Base-by-base conservation (phyloP, 2,797 vertebrate species). In the Ciconia nigra region DNA sequence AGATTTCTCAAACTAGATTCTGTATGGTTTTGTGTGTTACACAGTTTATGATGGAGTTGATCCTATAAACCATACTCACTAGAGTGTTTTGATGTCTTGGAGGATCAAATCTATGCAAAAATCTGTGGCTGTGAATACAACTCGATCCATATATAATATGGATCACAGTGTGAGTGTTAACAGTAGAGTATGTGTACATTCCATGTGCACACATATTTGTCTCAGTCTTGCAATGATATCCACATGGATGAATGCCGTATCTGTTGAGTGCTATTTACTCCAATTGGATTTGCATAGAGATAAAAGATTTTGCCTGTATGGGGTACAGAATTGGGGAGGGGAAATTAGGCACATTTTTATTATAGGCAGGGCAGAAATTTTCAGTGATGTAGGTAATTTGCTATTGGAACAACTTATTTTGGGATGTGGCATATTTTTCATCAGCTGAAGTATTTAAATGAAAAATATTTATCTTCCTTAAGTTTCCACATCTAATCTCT, bases 131-230 rank as follows among this genome's bases (percentile, higher is more conserved):
- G 9, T 37, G 15, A 71, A 47, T 61, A 28, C 18, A 44, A 26
- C 15, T 39, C 15, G 41, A 55, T 41, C 13, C 42, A 11, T 42
- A 59, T 49, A 10, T 89, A 20, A 20, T 37, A 25, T 2, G 52
- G 46, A 28, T n/a, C 2, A 9, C 25, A 31, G 9, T 44, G 21
- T 47, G 46, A 18, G 9, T 47, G 58, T 85, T 67, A 49, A 41
- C 5, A 57, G 44, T 41, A 37, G 8, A 37, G 3, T 22, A 26
- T 16, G 24, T 46, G 9, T 62, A 33, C 20, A 14, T 49, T 63
- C 46, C 22, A 44, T 8, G 28, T 47, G 5, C 18, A 44, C 10
- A 15, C 0, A 0, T n/a, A 19, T n/a, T 88, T 72, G 12, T 70
- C 76, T 91, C 21, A 39, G 0, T 44, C 41, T 62, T 92, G 16